These are phyloP conservation scores for Odocoileus hemionus DNA, from an alignment of 2,113 vertebrate species.

Conservation along the genomic window DNA sequence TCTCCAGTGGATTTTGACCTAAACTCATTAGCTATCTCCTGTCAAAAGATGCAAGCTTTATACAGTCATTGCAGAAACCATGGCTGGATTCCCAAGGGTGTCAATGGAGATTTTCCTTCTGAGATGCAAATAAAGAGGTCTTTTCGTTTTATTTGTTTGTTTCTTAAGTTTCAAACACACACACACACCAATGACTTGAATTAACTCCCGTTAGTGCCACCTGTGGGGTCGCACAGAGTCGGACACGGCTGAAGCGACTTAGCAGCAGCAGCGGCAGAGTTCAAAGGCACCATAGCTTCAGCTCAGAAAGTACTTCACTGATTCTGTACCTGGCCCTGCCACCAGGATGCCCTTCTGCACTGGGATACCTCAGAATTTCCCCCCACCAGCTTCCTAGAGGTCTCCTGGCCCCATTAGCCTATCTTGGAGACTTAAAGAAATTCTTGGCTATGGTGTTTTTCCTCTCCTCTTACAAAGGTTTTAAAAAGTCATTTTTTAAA, in stretches of 20 bases:
- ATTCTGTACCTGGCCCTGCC: not conserved
- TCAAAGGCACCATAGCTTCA: not conserved
- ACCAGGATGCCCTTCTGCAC: rapidly evolving
- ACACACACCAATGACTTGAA: not conserved
- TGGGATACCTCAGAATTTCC: not conserved
- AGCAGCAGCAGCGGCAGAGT: not conserved
- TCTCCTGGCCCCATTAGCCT: not conserved
- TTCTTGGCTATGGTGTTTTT: not conserved
- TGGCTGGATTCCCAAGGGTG: not conserved
- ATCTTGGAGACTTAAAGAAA: not conserved
- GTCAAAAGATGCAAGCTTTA: not conserved
- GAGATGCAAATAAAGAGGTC: not conserved
- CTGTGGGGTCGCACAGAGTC: not conserved
- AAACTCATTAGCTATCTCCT: not conserved
- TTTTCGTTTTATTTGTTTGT: not conserved
- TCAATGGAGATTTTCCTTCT: not conserved
- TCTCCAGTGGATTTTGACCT: not conserved
- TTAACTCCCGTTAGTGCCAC: not conserved
- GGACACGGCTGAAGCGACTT: rapidly evolving
- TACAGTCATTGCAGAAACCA: not conserved
- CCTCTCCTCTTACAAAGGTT: not conserved
- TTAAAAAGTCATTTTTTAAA: not conserved
- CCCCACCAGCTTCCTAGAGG: not conserved
- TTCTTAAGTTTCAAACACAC: not conserved
- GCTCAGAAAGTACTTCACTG: not conserved